Evolutionary conservation across 2,797 vertebrate genomes (phyloP).

Genomic region (Malacoctenus gilli): DNA sequence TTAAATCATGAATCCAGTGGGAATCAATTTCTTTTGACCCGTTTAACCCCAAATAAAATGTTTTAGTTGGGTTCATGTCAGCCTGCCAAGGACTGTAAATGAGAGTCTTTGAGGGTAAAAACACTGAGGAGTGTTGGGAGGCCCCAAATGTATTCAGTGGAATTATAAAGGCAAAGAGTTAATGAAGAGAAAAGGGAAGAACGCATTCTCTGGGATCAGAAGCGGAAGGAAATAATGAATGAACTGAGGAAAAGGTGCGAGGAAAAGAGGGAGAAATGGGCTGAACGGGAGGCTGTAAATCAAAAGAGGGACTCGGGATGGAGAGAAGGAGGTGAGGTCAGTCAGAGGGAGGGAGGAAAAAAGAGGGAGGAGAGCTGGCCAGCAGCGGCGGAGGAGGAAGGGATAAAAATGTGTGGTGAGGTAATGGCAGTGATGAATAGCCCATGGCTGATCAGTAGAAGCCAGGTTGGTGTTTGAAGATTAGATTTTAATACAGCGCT

Average conservation of each 20-base stretch:
- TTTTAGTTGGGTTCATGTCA: constrained; percentile 18
- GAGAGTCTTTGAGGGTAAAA: constrained; percentile 42
- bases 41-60: constrained; percentile 18
- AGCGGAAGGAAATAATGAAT: constrained; percentile 68
- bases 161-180: constrained; percentile 65
- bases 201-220: constrained; percentile 52
- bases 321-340: constrained; percentile 75
- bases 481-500: constrained; percentile 86
- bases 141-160: constrained; percentile 44
- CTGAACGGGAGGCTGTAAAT: constrained; percentile 73
- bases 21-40: constrained; percentile 33
- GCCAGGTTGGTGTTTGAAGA: constrained; percentile 84
- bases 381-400: constrained; percentile 66
- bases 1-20: constrained; percentile 22
- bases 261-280: constrained; percentile 56
- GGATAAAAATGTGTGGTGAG: constrained; percentile 80
- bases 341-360: constrained; percentile 59
- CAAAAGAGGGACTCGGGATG: constrained; percentile 66
- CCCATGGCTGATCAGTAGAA: constrained; percentile 80
- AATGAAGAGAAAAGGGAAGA: constrained; percentile 55
- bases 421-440: constrained; percentile 87
- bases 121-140: constrained; percentile 41
- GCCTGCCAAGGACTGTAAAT: constrained; percentile 35
- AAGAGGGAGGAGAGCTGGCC: constrained; percentile 70
- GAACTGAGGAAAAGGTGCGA: constrained; percentile 64